These are phyloP conservation scores for Azorinus chamasolen DNA, from an alignment of 2,888 invertebrate genomes.

Conservation along the genomic window DNA sequence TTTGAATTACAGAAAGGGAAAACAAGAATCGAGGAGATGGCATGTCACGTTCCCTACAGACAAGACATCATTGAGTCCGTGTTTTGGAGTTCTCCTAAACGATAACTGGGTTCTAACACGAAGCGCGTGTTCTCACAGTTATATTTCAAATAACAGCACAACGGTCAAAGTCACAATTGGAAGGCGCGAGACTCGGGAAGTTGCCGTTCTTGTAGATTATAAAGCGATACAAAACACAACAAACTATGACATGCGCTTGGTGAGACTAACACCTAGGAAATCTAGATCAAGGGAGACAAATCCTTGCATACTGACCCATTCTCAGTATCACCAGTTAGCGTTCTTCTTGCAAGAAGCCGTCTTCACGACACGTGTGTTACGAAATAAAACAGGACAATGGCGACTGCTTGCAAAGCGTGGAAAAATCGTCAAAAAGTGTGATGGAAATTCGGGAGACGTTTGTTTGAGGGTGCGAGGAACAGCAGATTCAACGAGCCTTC, in stretches of 20 bases:
- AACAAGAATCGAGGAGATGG: conserved; percentile 60
- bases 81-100: conserved; percentile 59
- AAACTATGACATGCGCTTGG: conserved; percentile 59
- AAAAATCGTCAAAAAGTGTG: conserved; percentile 41
- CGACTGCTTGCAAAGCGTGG: conserved; percentile 53
- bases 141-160: conserved; percentile 24
- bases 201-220: no score
- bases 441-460: conserved; percentile 36
- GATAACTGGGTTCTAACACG: conserved; percentile 66
- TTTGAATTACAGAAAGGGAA: conserved; percentile 64
- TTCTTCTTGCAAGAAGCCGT: conserved; percentile 42
- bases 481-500: conserved; percentile 36
- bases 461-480: conserved; percentile 56
- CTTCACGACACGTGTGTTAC: conserved; percentile 34
- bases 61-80: conserved; percentile 36
- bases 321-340: conserved; percentile 64
- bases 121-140: conserved; percentile 38
- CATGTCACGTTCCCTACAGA: conserved; percentile 62
- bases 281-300: conserved; percentile 12
- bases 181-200: conserved; percentile 48
- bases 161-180: conserved; percentile 61
- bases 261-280: conserved; percentile 41
- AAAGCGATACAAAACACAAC: not conserved
- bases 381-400: conserved; percentile 29
- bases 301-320: conserved; percentile 66